Base-by-base conservation (phyloP, 1,140 invertebrate genomes). In the Drosophila repletoides region DNA sequence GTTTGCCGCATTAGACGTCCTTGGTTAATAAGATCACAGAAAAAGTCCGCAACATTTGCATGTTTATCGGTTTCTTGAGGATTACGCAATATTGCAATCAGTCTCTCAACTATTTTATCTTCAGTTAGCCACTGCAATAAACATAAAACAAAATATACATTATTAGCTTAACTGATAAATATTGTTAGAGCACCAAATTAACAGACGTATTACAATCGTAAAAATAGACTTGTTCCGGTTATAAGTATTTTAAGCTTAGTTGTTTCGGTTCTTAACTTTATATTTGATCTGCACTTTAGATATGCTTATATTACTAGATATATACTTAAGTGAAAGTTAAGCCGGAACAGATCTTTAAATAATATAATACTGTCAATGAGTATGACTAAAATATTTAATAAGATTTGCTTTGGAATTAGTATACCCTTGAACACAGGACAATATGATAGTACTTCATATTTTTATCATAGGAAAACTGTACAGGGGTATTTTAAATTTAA, bases 101-200 rank as follows among this genome's bases (percentile, higher is more conserved):
- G 92, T 90, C 93, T 94, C 91, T 97, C 95, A 69, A 98, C 93
- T 79, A 98, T 93, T 88, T 95, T 92, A 90, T 97, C 93, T 89
- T 95, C 95, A 92, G 96, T 95, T 76, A 98, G 92, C 97, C 97
- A 98, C 96, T 98, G 90, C 49, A 93, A 93, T 67, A 79, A 58
- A 9, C 21, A 26, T 14, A 38, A 55, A 48, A 29, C 14, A 15
- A 48, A 41, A 10, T 6, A 36, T 12, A 7, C 26, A 14, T 0
- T 10, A 34, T 38, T 21, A 34, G 17, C 21, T 33, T 5, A 29
- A 15, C n/a, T n/a, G n/a, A n/a, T n/a, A 17, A 29, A 12, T 10
- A 6, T n/a, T n/a, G n/a, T n/a, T n/a, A n/a, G n/a, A n/a, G n/a
- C n/a, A n/a, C n/a, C n/a, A n/a, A n/a, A n/a, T n/a, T n/a, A n/a